phyloP scores from a whole-genome alignment of 30 jellyfish, hydroid and myxozoan species.

The Sanderia malayensis region DNA sequence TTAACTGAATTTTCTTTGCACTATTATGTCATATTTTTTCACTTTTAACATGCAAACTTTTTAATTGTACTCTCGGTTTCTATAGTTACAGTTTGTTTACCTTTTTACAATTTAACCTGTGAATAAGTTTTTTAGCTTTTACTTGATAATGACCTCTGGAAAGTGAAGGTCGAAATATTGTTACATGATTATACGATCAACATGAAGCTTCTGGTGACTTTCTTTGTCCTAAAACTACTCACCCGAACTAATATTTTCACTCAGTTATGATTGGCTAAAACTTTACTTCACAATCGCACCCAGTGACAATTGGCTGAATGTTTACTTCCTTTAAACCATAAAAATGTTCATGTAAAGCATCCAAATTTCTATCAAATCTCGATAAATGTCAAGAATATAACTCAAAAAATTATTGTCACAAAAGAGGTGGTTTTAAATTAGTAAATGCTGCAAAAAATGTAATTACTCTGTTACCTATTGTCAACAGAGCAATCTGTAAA shows the following conservation, averaged over 20 bases:
- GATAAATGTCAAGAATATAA: no score
- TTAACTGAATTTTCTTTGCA: not conserved
- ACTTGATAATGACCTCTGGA: constrained; percentile 17
- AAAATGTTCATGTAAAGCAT: no score
- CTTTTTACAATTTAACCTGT: not conserved
- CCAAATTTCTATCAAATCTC: no score
- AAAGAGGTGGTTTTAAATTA: no score
- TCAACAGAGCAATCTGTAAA: no score
- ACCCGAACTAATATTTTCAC: not conserved
- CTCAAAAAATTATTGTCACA: no score
- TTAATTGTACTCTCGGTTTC: not conserved
- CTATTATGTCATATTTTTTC: constrained; percentile 1
- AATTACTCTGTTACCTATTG: no score
- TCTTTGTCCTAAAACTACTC: not conserved
- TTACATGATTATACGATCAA: not conserved
- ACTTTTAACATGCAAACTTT: constrained; percentile 1
- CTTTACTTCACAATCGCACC: no score
- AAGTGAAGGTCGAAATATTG: constrained; percentile 15
- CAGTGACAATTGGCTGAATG: no score
- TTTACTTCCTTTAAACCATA: no score
- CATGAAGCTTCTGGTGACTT: constrained; percentile 8
- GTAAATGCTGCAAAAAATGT: no score
- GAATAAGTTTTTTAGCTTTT: not conserved
- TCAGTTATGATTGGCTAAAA: no score
- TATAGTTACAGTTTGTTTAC: not conserved